Evolutionary conservation across 2,113 vertebrate species (phyloP), one percentile per base, ranked within the genome.

Genomic region (Verasper variegatus): DNA sequence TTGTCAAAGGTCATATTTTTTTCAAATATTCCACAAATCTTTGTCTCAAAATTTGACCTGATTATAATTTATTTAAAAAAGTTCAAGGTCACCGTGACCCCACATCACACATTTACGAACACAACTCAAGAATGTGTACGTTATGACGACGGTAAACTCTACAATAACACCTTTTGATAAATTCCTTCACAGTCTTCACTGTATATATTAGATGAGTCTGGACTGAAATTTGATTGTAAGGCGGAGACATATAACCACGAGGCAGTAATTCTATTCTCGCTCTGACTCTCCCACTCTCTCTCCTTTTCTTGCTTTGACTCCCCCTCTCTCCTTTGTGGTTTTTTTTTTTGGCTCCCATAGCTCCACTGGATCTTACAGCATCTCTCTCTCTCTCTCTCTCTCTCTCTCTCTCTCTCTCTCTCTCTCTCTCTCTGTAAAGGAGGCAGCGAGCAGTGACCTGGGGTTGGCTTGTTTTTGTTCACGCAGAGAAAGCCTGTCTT

Each of bases 391-490:
- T 49, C 23, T 60, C 42, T 65, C 35, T 35, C 14, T 68, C 35
- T 73, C 18, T 15, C 14, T 20, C 27, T n/a, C 15, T 12, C 27
- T 17, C n/a, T 59, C 17, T 40, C 27, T 42, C 42, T 69, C 26
- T 37, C 17, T 68, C 13, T 74, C 15, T 54, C 20, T 74, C 60
- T 60, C 40, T 70, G 65, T 2, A n/a, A 45, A 66, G 62, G 49
- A 75, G 66, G 31, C 24, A 60, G 47, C 7, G 40, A 75, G 70
- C 54, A 69, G 61, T n/a, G 45, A 74, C 84, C 81, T 45, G 64
- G 57, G 76, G 58, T 80, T 74, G 57, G 73, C 54, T 80, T 74
- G 68, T 83, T 86, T 82, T 85, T 81, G 74, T 80, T 78, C 76
- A 55, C 37, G 71, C 55, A 49, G 64, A 77, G 75, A 80, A 71